Evolutionary conservation across 2,888 invertebrate genomes (phyloP).

Genomic region (Lasius platythorax): DNA sequence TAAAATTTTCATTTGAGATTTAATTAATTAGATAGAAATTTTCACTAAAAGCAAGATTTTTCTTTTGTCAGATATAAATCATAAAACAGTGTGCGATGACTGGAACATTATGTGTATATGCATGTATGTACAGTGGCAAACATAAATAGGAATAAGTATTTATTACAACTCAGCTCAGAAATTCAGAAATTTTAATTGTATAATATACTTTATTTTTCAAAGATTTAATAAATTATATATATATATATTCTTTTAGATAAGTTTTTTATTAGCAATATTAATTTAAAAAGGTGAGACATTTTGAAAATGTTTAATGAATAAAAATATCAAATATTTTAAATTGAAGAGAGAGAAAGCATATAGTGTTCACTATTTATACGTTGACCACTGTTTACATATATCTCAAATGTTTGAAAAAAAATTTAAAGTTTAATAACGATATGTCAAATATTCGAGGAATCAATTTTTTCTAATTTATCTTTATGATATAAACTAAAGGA

Average conservation of each 20-base stretch:
- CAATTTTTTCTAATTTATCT: background rate
- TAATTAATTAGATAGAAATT: background rate
- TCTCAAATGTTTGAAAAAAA: background rate
- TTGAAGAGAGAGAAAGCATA: background rate
- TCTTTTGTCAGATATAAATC: background rate
- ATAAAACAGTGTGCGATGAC: background rate
- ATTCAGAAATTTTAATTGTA: background rate
- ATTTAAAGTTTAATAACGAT: constrained; percentile 1
- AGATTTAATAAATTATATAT: constrained; percentile 17
- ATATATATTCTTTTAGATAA: background rate
- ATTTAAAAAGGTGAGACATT: background rate
- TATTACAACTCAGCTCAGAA: background rate
- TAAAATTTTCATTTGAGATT: background rate
- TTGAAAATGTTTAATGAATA: background rate
- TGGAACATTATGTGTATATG: background rate
- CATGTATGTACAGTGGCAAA: constrained; percentile 11
- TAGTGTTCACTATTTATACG: constrained; percentile 23
- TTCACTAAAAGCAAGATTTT: background rate
- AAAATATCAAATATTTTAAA: constrained; percentile 12
- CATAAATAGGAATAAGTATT: constrained; percentile 33
- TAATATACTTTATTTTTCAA: constrained; percentile 5
- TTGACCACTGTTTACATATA: constrained; percentile 23
- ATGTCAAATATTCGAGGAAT: background rate
- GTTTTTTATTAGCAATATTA: background rate
- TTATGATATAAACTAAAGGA: background rate